Percentiles rank a stretch among this genome's conserved stretches.
Evolutionary conservation across 2,113 vertebrate genomes (phyloP).

Genomic region (Theristicus caerulescens): DNA sequence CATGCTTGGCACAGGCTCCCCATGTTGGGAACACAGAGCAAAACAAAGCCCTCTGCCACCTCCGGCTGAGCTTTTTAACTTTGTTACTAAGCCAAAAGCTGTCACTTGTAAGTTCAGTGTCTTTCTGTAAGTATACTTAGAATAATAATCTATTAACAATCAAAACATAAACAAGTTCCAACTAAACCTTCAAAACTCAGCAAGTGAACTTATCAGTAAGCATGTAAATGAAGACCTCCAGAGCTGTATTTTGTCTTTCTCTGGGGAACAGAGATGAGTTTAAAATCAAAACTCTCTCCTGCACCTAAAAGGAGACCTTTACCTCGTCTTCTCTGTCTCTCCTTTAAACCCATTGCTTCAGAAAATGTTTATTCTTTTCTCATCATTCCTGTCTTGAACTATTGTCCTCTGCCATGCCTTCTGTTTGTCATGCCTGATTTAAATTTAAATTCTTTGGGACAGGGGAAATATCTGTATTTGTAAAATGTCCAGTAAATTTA

Average conservation of each 20-base stretch:
- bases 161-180: neutral
- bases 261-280: neutral
- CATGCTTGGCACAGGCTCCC: neutral
- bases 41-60: neutral
- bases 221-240: neutral
- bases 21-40: neutral
- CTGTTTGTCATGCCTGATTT: constrained; percentile 26
- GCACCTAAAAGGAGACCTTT: neutral
- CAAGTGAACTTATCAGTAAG: neutral
- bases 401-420: neutral
- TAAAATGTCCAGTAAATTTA: constrained; percentile 45
- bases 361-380: neutral
- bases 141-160: neutral
- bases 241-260: neutral
- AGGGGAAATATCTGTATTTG: constrained; percentile 34
- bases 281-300: neutral
- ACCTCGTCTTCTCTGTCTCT: neutral
- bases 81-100: neutral
- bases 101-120: neutral
- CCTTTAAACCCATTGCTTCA: neutral
- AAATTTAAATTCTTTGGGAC: neutral
- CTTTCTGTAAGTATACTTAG: neutral
- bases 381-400: neutral
- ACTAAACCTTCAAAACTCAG: neutral
- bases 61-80: neutral